Conservation (phyloP, 2,797 vertebrate genomes). For the Petrocephalus sullivani region DNA sequence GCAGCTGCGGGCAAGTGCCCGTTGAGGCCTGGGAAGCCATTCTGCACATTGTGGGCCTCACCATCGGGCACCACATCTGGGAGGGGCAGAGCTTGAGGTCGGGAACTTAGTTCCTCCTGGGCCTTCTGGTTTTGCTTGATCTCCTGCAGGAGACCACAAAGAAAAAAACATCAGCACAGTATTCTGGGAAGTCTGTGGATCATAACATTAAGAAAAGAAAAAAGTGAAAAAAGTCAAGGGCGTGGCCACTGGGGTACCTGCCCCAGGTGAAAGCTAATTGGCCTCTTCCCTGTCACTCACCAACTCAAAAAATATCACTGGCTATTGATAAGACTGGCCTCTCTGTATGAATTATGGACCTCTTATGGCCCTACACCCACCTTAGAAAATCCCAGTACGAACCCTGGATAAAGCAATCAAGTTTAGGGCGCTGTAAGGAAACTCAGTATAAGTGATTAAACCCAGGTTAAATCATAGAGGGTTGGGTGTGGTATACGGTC, state of each 20-base stretch:
- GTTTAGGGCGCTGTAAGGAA: neutral
- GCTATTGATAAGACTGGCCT: neutral
- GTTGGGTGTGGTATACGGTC: too few species aligned
- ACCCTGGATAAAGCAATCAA: neutral
- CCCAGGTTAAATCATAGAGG: neutral
- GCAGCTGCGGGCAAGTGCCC: slow-evolving; percentile 60
- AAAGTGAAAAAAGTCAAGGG: neutral
- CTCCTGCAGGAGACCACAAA: slow-evolving; percentile 62
- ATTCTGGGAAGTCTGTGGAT: neutral
- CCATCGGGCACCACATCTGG: slow-evolving; percentile 90
- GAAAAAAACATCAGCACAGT: neutral
- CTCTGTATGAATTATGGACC: neutral
- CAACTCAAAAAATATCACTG: neutral
- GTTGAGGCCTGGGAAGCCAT: slow-evolving; percentile 72
- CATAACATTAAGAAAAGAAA: neutral
- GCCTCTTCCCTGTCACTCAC: neutral
- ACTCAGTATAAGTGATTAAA: neutral
- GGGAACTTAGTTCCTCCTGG: slow-evolving; percentile 77
- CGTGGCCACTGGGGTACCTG: neutral
- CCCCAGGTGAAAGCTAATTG: neutral
- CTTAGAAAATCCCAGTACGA: neutral
- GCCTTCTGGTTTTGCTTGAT: slow-evolving; percentile 87
- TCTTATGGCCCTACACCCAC: neutral
- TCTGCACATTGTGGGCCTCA: slow-evolving; percentile 77
- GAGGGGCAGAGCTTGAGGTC: slow-evolving; percentile 80